Conservation (phyloP, 2,888 invertebrate genomes). For the Hoplodrina ambigua region DNA sequence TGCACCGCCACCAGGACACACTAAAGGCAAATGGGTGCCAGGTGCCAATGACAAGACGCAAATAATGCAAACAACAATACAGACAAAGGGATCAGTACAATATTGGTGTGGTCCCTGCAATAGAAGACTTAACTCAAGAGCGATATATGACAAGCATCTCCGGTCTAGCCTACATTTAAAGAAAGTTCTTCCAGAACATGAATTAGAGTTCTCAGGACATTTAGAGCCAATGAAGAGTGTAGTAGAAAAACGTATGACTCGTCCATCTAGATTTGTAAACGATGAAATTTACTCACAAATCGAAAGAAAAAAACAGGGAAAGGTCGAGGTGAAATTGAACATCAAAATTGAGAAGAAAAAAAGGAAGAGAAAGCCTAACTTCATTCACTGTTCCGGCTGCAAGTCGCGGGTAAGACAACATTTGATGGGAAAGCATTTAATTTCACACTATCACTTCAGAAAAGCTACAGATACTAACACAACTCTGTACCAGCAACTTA, state of each 20-base stretch:
- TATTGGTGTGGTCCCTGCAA: conserved; percentile 96
- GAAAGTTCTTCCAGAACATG: conserved; percentile 92
- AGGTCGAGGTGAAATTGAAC: conserved; percentile 64
- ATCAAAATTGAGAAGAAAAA: conserved; percentile 80
- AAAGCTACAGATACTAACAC: conserved; percentile 92
- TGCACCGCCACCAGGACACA: conserved; percentile 93
- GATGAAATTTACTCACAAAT: conserved; percentile 76
- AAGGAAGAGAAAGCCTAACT: conserved; percentile 90
- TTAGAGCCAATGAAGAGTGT: conserved; percentile 76
- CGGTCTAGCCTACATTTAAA: conserved; percentile 93
- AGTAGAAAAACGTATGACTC: conserved; percentile 76
- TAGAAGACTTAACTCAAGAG: conserved; percentile 93
- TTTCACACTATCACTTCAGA: conserved; percentile 96
- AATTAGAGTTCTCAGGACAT: conserved; percentile 91
- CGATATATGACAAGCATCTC: conserved; percentile 94
- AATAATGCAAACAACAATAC: conserved; percentile 89
- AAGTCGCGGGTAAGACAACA: conserved; percentile 92
- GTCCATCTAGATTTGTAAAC: conserved; percentile 80
- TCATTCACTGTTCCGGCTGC: conserved; percentile 93
- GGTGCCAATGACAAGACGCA: conserved; percentile 90
- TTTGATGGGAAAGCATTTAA: conserved; percentile 95
- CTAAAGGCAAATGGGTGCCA: conserved; percentile 96
- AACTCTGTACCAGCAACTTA: conserved; percentile 90
- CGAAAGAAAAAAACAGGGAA: conserved; percentile 69
- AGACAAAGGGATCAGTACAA: conserved; percentile 89